Base-by-base conservation (phyloP, 1,140 invertebrate genomes). In the Drosophila equinoxialis region DNA sequence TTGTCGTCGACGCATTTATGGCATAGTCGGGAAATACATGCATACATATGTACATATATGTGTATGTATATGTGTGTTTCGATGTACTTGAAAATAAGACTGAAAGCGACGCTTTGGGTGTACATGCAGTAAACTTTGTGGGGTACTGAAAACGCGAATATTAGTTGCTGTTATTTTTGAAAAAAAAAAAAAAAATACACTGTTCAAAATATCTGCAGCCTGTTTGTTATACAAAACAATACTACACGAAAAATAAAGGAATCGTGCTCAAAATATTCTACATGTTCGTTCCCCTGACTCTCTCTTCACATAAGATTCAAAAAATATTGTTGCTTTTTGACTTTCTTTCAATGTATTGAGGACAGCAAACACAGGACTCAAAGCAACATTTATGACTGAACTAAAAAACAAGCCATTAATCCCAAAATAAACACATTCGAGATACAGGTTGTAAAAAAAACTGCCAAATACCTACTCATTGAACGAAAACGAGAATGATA, bases 1-100 rank as follows among this genome's bases (percentile, higher is more conserved):
- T 51, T 51, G 71, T 77, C 59, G 75, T 74, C 75, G 75, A 70
- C 75, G 71, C 75, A 71, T 77, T 77, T 77, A 77, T 74, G 72
- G 72, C 75, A 67, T 67, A 74, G 75, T 78, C 67, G 51, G 63
- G 41, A 77, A 65, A 62, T 57, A 8, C n/a, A 30, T 30, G 6
- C 26, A 30, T 30, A 30, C 69, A 72, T 60, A 23, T 37, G 45
- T 63, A 5, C 6, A 42, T 68, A 5, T 8, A 42, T 68, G 20
- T 59, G 26, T 71, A 41, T 63, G 6, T 57, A 6, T 17, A 45
- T 45, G n/a, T 45, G 17, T 14, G 42, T 30, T 30, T 30, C 30
- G 30, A 30, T 30, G 30, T 30, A 30, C 30, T 30, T 30, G 30
- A 30, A 41, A 58, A 17, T 58, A 58, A 13, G 13, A 60, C 10